These are phyloP conservation scores for Charanyca ferruginea DNA, from an alignment of 2,888 invertebrate genomes.

Conservation along the genomic window DNA sequence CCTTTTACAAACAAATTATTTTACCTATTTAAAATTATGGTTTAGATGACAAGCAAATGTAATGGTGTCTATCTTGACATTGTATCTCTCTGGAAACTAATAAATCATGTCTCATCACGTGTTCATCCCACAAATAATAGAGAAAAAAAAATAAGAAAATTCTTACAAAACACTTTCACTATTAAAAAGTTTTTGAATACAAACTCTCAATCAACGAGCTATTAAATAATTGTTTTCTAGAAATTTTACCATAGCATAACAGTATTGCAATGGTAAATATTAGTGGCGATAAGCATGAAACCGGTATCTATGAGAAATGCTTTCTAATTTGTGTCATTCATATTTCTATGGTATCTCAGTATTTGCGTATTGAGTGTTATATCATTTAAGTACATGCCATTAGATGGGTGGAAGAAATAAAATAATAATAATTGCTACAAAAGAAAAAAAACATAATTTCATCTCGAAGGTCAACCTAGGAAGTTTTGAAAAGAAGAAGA, in stretches of 20 bases:
- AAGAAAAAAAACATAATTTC: too few species aligned
- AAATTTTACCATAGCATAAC: conserved; percentile 30
- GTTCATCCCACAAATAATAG: neutral
- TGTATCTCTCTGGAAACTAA: conserved; percentile 16
- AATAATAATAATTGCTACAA: too few species aligned
- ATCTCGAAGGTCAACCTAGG: too few species aligned
- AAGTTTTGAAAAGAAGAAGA: too few species aligned
- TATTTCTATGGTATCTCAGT: conserved; percentile 15
- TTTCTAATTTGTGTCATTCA: conserved; percentile 46
- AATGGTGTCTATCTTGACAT: neutral
- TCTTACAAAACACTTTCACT: conserved; percentile 42
- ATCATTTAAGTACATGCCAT: neutral
- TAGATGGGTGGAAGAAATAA: neutral
- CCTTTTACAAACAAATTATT: too few species aligned
- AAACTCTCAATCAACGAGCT: conserved; percentile 18
- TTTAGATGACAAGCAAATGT: conserved; percentile 10
- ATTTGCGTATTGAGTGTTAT: conserved; percentile 14
- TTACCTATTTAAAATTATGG: too few species aligned
- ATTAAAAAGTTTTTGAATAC: conserved; percentile 35
- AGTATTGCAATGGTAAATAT: conserved; percentile 36
- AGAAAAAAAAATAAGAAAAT: conserved; percentile 16
- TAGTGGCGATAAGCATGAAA: conserved; percentile 40
- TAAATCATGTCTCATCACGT: conserved; percentile 7
- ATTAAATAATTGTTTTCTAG: conserved; percentile 40
- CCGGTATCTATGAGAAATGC: conserved; percentile 50